Conservation (phyloP, 2,888 invertebrate species). For the Sceliomorpha sp. region DNA sequence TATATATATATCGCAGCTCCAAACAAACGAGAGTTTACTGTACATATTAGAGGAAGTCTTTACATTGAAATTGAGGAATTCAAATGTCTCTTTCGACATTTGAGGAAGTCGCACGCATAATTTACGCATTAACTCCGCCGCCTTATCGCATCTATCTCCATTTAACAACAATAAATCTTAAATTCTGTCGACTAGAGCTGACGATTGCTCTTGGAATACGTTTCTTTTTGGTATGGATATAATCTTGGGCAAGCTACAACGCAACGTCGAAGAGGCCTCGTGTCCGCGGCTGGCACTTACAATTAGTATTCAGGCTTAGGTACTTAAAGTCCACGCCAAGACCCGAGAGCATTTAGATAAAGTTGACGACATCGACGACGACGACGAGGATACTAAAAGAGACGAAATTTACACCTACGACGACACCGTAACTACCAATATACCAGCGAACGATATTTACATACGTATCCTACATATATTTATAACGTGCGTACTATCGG, state of each 20-base stretch:
- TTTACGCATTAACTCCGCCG: conserved; percentile 11
- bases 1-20: too few relatives aligned
- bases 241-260: conserved; percentile 33
- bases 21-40: background rate
- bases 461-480: conserved; percentile 12
- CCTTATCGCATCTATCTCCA: conserved; percentile 38
- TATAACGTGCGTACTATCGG: conserved; percentile 6
- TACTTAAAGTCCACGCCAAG: conserved; percentile 38
- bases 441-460: conserved; percentile 4
- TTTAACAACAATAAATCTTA: conserved; percentile 68
- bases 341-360: conserved; percentile 41
- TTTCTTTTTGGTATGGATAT: conserved; percentile 62
- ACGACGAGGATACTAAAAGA: conserved; percentile 41
- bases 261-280: conserved; percentile 15
- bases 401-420: conserved; percentile 47
- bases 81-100: background rate
- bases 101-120: conserved; percentile 3
- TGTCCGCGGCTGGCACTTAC: conserved; percentile 44
- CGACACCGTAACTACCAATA: conserved; percentile 16
- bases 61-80: conserved; percentile 6
- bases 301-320: conserved; percentile 54
- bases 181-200: conserved; percentile 72
- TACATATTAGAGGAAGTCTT: background rate
- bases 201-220: conserved; percentile 44
- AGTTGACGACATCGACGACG: conserved; percentile 38